These are phyloP conservation scores for Oscheius sp. DNA, from an alignment of 2,888 invertebrate species.

Conservation along the genomic window DNA sequence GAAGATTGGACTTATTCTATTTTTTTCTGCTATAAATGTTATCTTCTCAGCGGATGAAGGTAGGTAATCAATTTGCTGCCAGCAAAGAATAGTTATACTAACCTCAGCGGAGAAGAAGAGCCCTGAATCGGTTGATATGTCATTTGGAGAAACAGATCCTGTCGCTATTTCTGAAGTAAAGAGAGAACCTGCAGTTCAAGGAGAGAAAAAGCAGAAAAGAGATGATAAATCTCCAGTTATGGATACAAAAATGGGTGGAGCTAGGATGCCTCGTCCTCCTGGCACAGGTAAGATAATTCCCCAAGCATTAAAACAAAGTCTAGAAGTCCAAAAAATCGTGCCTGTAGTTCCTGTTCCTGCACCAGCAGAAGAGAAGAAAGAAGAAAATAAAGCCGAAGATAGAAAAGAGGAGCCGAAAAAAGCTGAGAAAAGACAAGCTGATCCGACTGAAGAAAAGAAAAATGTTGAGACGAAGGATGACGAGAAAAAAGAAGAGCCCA, in stretches of 20 bases:
- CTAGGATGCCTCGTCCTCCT: too few species aligned
- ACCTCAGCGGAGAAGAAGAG: constrained; percentile 14
- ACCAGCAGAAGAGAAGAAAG: not conserved
- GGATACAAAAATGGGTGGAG: too few species aligned
- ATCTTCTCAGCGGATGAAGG: constrained; percentile 12
- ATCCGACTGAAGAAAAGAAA: not conserved
- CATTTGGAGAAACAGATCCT: not conserved
- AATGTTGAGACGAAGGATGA: not conserved
- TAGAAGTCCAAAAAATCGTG: not conserved
- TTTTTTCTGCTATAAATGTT: not conserved
- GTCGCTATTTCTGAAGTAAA: not conserved
- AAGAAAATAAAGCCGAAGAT: not conserved
- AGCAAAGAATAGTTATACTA: constrained; percentile 5
- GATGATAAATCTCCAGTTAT: not conserved
- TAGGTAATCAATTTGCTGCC: too few species aligned
- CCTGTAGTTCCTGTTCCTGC: not conserved
- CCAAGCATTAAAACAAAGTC: not conserved
- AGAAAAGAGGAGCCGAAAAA: not conserved
- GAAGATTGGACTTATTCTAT: not conserved
- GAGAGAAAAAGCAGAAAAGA: not conserved
- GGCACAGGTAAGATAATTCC: not conserved
- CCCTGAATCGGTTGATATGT: constrained; percentile 1
- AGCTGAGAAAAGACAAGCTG: not conserved
- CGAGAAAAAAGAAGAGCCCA: not conserved
- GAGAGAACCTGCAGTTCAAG: not conserved